Percentiles rank a stretch among this genome's conserved stretches.
These are phyloP conservation scores for Crotalus horridus DNA, from an alignment of 2,113 vertebrate genomes.

Conservation along the genomic window DNA sequence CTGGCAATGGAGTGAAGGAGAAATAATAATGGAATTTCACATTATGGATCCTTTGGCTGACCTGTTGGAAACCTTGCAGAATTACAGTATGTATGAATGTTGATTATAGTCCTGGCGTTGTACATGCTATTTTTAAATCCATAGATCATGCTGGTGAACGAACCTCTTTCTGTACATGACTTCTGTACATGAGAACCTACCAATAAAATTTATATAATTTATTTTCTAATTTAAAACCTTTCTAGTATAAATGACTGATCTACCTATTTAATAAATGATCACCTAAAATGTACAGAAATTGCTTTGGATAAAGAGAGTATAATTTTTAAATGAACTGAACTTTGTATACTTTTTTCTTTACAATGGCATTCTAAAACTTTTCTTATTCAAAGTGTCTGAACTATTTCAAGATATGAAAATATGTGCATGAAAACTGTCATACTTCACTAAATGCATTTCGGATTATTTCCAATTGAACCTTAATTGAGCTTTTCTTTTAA, in stretches of 20 bases:
- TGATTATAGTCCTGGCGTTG: not conserved
- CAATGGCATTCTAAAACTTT: not conserved
- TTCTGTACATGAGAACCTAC: not conserved
- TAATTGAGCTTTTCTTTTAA: constrained; percentile 2
- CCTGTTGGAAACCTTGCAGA: not conserved
- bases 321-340: not conserved
- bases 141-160: not conserved
- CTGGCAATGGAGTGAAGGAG: not conserved
- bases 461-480: not conserved
- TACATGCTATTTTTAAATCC: too few relatives aligned
- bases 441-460: not conserved
- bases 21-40: not conserved
- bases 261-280: not conserved
- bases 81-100: not conserved
- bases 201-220: not conserved
- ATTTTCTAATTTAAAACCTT: not conserved
- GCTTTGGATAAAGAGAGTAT: not conserved
- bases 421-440: not conserved
- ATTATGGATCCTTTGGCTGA: not conserved
- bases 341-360: not conserved
- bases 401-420: not conserved
- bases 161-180: not conserved
- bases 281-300: too few relatives aligned
- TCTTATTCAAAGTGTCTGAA: not conserved
- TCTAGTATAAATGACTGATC: not conserved